Evolutionary conservation across 1,140 invertebrate species (phyloP).

Genomic region (Wiebesia pumilae): DNA sequence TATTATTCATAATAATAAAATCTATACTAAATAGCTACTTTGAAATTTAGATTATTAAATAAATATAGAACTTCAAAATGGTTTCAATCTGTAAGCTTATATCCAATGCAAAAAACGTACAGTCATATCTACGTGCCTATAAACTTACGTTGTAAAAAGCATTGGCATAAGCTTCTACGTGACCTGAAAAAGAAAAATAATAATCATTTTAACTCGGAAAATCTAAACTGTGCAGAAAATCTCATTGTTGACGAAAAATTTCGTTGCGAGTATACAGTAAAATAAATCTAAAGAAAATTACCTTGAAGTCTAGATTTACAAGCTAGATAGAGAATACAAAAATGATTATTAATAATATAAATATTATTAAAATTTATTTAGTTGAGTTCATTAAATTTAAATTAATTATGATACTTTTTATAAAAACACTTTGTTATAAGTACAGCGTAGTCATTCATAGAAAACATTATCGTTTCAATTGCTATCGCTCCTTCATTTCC

Average conservation of each 20-base stretch:
- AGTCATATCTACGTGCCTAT: conserved; percentile 31
- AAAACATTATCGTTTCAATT: too few species aligned
- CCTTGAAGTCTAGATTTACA: background rate
- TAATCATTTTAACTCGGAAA: conserved; percentile 47
- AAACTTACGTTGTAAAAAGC: conserved; percentile 45
- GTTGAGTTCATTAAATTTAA: background rate
- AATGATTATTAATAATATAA: background rate
- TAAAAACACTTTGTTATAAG: too few species aligned
- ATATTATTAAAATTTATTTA: background rate
- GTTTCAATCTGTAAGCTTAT: conserved; percentile 24
- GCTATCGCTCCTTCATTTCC: too few species aligned
- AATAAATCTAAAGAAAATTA: conserved; percentile 25
- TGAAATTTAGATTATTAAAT: conserved; percentile 6
- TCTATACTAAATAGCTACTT: background rate
- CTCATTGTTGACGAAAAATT: conserved; percentile 15
- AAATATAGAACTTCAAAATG: conserved; percentile 11
- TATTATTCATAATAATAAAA: background rate
- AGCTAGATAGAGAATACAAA: background rate
- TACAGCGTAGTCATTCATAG: too few species aligned
- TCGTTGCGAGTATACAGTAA: background rate
- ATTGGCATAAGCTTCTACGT: conserved; percentile 33
- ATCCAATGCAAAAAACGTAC: conserved; percentile 28
- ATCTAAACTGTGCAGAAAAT: conserved; percentile 28
- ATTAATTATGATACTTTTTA: background rate
- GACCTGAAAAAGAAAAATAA: conserved; percentile 35